Evolutionary conservation across 2,797 vertebrate species (phyloP).

Genomic region (Melanotaenia maccullochi): DNA sequence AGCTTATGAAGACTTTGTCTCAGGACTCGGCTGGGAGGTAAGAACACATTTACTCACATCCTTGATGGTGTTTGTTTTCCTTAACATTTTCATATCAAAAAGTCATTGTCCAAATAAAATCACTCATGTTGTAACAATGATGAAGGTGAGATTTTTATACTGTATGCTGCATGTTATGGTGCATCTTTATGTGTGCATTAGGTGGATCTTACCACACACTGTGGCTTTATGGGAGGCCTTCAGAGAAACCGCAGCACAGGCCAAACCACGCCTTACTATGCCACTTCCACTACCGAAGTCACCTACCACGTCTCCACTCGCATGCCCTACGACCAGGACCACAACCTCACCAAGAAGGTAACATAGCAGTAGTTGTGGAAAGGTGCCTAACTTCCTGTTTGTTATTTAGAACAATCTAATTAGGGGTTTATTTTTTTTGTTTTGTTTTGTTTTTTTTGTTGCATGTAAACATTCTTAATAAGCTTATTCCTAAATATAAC

Average conservation of each 20-base stretch:
- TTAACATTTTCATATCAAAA: background rate
- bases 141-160: background rate
- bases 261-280: conserved; percentile 94
- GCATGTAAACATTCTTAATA: background rate
- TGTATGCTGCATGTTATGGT: background rate
- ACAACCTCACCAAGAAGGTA: conserved; percentile 98
- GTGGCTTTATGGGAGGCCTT: conserved; percentile 97
- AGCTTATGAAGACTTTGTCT: conserved; percentile 98
- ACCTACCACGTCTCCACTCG: conserved; percentile 98
- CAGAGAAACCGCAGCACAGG: conserved; percentile 98
- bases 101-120: background rate
- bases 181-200: conserved; percentile 54
- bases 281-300: conserved; percentile 97
- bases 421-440: background rate
- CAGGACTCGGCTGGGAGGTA: conserved; percentile 99
- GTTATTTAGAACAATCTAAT: too few relatives aligned
- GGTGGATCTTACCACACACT: conserved; percentile 97
- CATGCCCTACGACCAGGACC: conserved; percentile 98
- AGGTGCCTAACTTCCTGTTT: background rate
- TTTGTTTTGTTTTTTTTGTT: too few relatives aligned
- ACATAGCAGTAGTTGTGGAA: background rate
- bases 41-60: conserved; percentile 5
- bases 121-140: background rate
- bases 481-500: background rate
- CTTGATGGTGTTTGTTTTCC: background rate